Evolutionary conservation across 2,797 vertebrate genomes (phyloP).

Genomic region (Amblyraja radiata): DNA sequence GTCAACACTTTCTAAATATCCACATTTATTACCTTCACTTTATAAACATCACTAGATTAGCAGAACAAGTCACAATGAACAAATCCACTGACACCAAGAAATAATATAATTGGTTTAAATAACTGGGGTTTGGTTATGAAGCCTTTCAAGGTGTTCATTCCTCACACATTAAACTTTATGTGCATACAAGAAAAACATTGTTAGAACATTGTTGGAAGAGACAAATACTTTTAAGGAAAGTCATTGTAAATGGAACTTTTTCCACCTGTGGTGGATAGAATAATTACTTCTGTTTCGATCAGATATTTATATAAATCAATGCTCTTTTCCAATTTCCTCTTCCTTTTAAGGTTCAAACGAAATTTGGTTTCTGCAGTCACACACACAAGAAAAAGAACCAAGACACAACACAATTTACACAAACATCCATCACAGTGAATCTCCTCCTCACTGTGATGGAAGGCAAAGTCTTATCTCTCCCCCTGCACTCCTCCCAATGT

Average conservation of each 20-base stretch:
- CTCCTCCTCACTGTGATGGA: too few species aligned
- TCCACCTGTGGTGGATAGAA: not conserved
- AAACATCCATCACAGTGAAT: too few species aligned
- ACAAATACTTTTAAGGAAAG: not conserved
- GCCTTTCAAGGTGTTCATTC: not conserved
- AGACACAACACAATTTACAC: too few species aligned
- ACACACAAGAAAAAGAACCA: too few species aligned
- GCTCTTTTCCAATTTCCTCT: constrained; percentile 21
- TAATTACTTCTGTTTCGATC: not conserved
- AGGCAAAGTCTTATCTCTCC: too few species aligned
- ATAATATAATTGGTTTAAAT: not conserved
- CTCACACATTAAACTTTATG: not conserved
- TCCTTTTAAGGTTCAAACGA: constrained; percentile 34
- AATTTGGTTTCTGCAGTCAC: too few species aligned
- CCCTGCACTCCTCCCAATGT: too few species aligned
- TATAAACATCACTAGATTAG: not conserved
- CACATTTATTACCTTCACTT: not conserved
- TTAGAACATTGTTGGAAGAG: not conserved
- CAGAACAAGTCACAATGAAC: not conserved
- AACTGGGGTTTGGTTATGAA: not conserved
- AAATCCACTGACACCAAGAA: not conserved
- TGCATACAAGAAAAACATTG: not conserved
- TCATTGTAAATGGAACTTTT: not conserved
- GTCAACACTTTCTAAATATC: not conserved
- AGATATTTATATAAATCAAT: not conserved